phyloP scores from a whole-genome alignment of 2,113 vertebrate genomes.

The Picathartes gymnocephalus region DNA sequence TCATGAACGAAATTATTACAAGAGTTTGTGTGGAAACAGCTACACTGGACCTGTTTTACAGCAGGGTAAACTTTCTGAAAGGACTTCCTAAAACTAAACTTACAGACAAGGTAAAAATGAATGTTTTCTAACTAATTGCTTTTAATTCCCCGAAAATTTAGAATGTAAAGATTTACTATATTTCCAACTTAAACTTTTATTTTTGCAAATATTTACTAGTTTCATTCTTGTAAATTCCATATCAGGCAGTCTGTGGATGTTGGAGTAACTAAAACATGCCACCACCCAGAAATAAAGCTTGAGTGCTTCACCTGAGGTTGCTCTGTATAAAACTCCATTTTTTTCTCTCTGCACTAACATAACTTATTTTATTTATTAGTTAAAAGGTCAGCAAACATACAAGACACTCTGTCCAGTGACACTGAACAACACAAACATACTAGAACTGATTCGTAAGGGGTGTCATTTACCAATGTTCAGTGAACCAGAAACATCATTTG shows the following conservation, averaged over 20 bases:
- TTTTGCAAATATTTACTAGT: neutral
- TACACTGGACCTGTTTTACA: neutral
- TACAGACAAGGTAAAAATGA: neutral
- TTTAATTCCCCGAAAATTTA: neutral
- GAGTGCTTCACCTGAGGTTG: neutral
- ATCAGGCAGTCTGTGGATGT: neutral
- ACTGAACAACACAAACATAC: conserved; percentile 2
- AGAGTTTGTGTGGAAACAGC: neutral
- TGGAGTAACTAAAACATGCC: neutral
- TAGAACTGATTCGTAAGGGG: neutral
- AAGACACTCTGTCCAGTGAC: neutral
- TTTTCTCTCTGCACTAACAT: neutral
- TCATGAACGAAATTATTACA: neutral
- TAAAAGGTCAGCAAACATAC: conserved; percentile 19
- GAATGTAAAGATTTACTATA: neutral
- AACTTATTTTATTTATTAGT: neutral
- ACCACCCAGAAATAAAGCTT: neutral
- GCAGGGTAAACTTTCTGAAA: neutral
- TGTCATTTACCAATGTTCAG: conserved; percentile 35
- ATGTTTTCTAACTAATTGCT: neutral
- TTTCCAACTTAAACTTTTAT: neutral
- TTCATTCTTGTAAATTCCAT: neutral
- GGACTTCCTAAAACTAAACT: neutral
- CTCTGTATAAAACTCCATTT: neutral
- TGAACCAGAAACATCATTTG: conserved; percentile 44